Conservation (phyloP, 2,888 invertebrate species). For the Hirudinaria manillensis region DNA sequence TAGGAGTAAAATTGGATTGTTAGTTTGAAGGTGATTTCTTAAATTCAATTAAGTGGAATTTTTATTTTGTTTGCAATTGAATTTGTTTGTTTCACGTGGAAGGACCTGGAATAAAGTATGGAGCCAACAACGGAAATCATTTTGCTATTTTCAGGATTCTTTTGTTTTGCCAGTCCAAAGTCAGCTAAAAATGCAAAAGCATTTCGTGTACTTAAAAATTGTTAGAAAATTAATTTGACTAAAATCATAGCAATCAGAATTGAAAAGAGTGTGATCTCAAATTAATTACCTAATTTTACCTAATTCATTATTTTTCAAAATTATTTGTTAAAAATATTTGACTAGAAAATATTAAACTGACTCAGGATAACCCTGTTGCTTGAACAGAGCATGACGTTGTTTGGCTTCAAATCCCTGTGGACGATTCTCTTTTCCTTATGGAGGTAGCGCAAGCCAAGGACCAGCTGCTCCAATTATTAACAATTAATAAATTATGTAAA, state of each 20-base stretch:
- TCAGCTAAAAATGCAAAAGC: conserved; percentile 46
- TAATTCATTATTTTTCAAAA: not conserved
- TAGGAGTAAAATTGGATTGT: not conserved
- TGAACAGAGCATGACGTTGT: conserved; percentile 55
- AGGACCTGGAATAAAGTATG: conserved; percentile 55
- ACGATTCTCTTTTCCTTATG: conserved; percentile 57
- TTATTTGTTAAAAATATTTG: not conserved
- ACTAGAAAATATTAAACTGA: conserved; percentile 42
- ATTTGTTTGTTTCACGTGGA: not conserved
- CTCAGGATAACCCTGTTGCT: conserved; percentile 54
- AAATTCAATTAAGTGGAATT: not conserved
- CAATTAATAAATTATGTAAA: not conserved
- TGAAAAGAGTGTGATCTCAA: not conserved
- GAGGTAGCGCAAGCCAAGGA: conserved; percentile 55
- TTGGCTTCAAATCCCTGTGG: conserved; percentile 53
- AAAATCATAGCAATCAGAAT: conserved; percentile 1
- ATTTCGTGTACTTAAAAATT: not conserved
- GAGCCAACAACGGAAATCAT: conserved; percentile 56
- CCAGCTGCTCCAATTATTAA: conserved; percentile 49
- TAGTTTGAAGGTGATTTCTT: not conserved
- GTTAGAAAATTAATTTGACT: not conserved
- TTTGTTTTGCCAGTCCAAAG: conserved; percentile 57
- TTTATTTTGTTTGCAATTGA: not conserved
- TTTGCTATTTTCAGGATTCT: conserved; percentile 53
- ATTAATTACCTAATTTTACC: conserved; percentile 21